Conservation (phyloP, 1,140 invertebrate genomes). For the Apis laboriosa region DNA sequence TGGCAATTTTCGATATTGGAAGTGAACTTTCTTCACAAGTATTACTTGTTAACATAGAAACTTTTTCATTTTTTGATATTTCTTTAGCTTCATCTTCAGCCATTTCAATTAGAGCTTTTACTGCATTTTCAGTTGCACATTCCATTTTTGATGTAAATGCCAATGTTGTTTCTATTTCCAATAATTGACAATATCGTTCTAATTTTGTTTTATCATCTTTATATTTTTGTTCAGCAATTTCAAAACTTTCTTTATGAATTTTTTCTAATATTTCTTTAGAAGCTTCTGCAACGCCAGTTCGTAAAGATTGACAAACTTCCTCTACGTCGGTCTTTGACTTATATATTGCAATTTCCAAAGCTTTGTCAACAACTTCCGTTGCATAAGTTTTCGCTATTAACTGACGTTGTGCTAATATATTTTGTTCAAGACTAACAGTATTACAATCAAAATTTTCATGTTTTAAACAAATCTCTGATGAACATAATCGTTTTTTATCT, state of each 20-base stretch:
- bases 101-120: constrained; percentile 79
- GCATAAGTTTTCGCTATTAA: constrained; percentile 73
- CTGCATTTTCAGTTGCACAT: constrained; percentile 77
- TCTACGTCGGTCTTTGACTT: constrained; percentile 80
- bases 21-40: constrained; percentile 11
- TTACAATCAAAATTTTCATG: background rate
- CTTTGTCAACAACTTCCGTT: constrained; percentile 78
- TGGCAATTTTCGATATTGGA: background rate
- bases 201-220: constrained; percentile 66
- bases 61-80: constrained; percentile 59
- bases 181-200: constrained; percentile 68
- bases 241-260: constrained; percentile 74
- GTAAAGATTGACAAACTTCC: constrained; percentile 77
- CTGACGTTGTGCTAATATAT: constrained; percentile 56
- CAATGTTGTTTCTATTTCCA: constrained; percentile 73
- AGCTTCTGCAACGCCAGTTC: constrained; percentile 73
- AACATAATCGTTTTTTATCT: constrained; percentile 44
- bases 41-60: constrained; percentile 1
- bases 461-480: constrained; percentile 35
- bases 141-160: constrained; percentile 76
- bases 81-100: constrained; percentile 79
- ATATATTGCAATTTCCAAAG: constrained; percentile 78
- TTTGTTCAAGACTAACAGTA: constrained; percentile 38
- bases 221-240: constrained; percentile 70
- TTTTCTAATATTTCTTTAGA: constrained; percentile 75